Evolutionary conservation across 2,113 vertebrate genomes (phyloP).

Genomic region (Neofelis nebulosa): DNA sequence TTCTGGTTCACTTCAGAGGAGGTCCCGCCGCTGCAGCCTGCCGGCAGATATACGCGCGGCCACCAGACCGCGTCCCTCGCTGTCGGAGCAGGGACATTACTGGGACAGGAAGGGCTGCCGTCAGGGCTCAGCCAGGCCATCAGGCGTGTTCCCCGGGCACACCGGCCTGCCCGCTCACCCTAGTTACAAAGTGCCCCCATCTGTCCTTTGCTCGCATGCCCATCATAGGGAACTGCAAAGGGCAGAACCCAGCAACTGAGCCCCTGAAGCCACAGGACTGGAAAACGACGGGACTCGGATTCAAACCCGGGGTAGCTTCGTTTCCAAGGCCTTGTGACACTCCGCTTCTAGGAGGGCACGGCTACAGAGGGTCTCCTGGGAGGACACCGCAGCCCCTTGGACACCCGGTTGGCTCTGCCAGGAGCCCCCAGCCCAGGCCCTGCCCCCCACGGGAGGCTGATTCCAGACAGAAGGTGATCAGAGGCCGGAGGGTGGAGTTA

Average conservation of each 20-base stretch:
- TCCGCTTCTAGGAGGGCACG: not conserved
- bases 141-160: not conserved
- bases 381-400: not conserved
- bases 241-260: too few species aligned
- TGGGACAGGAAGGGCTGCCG: not conserved
- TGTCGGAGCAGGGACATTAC: fast-evolving
- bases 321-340: not conserved
- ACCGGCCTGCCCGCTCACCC: not conserved
- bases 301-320: not conserved
- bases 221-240: fast-evolving
- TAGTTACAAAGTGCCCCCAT: fast-evolving
- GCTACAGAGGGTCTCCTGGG: not conserved
- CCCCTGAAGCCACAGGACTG: not conserved
- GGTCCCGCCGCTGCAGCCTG: fast-evolving
- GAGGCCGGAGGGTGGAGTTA: not conserved
- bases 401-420: not conserved
- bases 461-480: not conserved
- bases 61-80: fast-evolving
- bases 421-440: not conserved
- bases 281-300: too few species aligned
- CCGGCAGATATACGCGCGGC: fast-evolving
- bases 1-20: not conserved
- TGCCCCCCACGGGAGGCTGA: fast-evolving
- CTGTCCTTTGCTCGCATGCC: fast-evolving
- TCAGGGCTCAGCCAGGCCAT: not conserved